phyloP scores from a whole-genome alignment of 2,113 vertebrate genomes.

The Oryzias celebensis region DNA sequence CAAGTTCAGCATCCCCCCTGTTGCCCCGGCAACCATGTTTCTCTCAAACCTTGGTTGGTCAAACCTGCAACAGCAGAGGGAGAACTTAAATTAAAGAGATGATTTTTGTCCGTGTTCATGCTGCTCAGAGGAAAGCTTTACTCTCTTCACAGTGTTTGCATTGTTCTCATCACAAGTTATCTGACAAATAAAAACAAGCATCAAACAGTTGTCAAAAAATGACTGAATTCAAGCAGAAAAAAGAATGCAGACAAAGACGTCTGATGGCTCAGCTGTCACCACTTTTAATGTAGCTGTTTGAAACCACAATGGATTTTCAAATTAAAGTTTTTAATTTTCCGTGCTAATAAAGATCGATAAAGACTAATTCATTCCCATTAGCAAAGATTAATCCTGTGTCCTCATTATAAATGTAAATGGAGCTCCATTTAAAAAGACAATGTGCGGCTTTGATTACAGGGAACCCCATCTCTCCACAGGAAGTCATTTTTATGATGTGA shows the following conservation, averaged over 20 bases:
- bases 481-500: not conserved
- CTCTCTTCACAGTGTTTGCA: constrained; percentile 17
- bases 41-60: constrained; percentile 31
- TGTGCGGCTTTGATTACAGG: constrained; percentile 7
- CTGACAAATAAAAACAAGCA: constrained; percentile 35
- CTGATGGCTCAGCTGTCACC: constrained; percentile 15
- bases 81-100: constrained; percentile 36
- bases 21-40: constrained; percentile 39
- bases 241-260: constrained; percentile 34
- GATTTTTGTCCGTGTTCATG: constrained; percentile 20
- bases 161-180: constrained; percentile 45
- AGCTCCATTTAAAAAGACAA: constrained; percentile 1
- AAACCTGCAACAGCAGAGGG: constrained; percentile 47
- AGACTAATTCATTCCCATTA: constrained; percentile 31
- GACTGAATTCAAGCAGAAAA: constrained; percentile 19
- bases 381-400: constrained; percentile 21
- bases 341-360: constrained; percentile 42
- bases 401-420: constrained; percentile 19
- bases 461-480: not conserved
- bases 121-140: constrained; percentile 26
- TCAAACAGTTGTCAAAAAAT: constrained; percentile 35
- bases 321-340: constrained; percentile 33
- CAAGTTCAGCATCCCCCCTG: constrained; percentile 57
- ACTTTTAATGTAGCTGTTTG: constrained; percentile 23
- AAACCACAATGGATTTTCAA: constrained; percentile 41